Base-by-base conservation (phyloP, 2,113 vertebrate genomes). In the Phaethon lepturus region DNA sequence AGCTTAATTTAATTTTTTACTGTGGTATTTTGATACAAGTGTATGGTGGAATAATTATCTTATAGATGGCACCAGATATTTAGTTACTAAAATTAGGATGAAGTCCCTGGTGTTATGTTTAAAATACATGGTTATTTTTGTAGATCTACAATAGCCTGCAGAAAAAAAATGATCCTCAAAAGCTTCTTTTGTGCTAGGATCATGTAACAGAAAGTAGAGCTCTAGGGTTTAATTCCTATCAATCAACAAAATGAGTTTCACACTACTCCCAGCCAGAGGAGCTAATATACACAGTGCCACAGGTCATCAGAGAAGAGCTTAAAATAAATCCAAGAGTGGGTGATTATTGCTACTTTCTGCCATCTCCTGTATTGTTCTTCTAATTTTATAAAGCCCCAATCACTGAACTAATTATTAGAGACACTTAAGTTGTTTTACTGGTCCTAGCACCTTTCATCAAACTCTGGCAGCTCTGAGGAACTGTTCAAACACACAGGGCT, bases 221-320 rank as follows among this genome's bases (percentile, higher is more conserved):
- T 66, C 82, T n/a, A 82, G 69, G 71, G 82, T 95, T 95, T 94
- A 94, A 96, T 86, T 69, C 86, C 72, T 92, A 94, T 95, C 95
- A 97, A 92, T 94, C 93, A 96, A 86, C 63, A 91, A 96, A 92
- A 95, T 62, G 23, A 95, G 92, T 86, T 97, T 93, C 90, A 73
- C 71, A 76, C 83, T 87, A 63, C n/a, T 92, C 60, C 59, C 1
- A 0, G 26, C n/a, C 88, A 84, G 42, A 91, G 49, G 29, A 94
- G 49, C 63, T 94, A 93, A 91, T 59, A 93, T 16, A 62, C 74
- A 89, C 45, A 93, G 47, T 50, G 83, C 56, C 55, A 89, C 52
- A 71, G 55, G 75, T 93, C 81, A 93, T 83, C 62, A 92, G 58
- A 80, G 67, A 90, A 86, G n/a, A 76, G 33, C 53, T 90, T 96